Percentiles rank a stretch among this genome's conserved stretches.
Conservation (phyloP, 2,113 vertebrate genomes). For the Pagrus major region DNA sequence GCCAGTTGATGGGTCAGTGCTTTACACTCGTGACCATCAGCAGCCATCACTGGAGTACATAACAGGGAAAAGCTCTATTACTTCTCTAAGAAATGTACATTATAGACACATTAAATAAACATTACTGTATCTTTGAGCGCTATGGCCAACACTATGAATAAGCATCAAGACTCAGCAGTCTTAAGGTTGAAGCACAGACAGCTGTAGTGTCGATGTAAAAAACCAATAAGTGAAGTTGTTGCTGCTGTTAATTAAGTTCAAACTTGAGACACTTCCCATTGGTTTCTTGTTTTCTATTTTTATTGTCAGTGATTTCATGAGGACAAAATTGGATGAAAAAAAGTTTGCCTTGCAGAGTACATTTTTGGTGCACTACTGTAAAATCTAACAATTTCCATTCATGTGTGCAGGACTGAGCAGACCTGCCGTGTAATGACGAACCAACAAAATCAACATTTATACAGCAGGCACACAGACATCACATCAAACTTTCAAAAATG, state of each 20-base stretch:
- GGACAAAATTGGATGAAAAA: background rate
- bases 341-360: background rate
- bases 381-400: background rate
- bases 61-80: background rate
- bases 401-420: background rate
- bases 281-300: background rate
- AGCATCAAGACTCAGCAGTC: background rate
- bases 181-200: background rate
- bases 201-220: background rate
- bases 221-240: background rate
- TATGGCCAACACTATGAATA: background rate
- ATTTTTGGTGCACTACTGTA: background rate
- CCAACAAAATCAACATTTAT: slow-evolving; percentile 41
- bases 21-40: background rate
- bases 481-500: slow-evolving; percentile 16
- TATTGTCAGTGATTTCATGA: background rate
- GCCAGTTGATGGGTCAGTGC: background rate
- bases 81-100: background rate
- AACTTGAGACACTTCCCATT: background rate
- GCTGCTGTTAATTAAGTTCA: background rate
- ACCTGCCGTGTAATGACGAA: background rate
- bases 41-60: background rate
- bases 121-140: background rate
- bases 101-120: background rate
- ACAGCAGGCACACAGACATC: background rate